Conservation (phyloP, 2,888 invertebrate species). For the Rhamphomyia laevipes region DNA sequence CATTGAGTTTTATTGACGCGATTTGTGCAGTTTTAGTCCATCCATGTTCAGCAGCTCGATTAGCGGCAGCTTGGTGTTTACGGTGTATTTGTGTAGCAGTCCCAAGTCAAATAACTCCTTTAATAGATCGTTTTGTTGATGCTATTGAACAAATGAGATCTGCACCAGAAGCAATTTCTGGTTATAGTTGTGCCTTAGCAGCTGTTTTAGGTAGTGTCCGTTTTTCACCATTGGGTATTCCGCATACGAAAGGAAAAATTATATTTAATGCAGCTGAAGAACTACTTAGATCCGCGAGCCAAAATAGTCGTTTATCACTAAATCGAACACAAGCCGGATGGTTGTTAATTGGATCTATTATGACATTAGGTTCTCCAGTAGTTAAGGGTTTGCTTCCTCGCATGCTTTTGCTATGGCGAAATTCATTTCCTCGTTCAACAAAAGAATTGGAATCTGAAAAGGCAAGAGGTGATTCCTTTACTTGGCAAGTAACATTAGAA, state of each 20-base stretch:
- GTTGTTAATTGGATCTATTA: slow-evolving; percentile 92
- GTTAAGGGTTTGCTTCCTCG: slow-evolving; percentile 85
- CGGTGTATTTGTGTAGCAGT: slow-evolving; percentile 83
- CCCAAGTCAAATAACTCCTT: slow-evolving; percentile 86
- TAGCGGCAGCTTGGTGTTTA: slow-evolving; percentile 91
- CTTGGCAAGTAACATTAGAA: slow-evolving; percentile 97
- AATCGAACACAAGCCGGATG: slow-evolving; percentile 96
- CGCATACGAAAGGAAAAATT: slow-evolving; percentile 93
- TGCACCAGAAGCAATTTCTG: slow-evolving; percentile 76
- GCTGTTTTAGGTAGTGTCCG: slow-evolving; percentile 87
- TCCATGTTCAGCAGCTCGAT: slow-evolving; percentile 83
- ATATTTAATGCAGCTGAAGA: slow-evolving; percentile 98
- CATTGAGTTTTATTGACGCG: slow-evolving; percentile 54
- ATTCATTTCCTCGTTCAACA: slow-evolving; percentile 91
- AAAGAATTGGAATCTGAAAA: slow-evolving; percentile 97
- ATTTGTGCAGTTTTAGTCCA: slow-evolving; percentile 69
- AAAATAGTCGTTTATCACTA: slow-evolving; percentile 88
- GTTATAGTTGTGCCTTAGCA: slow-evolving; percentile 88
- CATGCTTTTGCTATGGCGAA: slow-evolving; percentile 91
- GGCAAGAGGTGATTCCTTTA: slow-evolving; percentile 89
- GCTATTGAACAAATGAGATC: slow-evolving; percentile 81
- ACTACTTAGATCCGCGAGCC: slow-evolving; percentile 86
- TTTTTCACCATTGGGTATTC: slow-evolving; percentile 83
- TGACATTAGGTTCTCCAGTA: slow-evolving; percentile 88
- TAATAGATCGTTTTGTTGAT: slow-evolving; percentile 81